Base-by-base conservation (phyloP, 2,888 invertebrate species). In the Coleophora flavipennella region DNA sequence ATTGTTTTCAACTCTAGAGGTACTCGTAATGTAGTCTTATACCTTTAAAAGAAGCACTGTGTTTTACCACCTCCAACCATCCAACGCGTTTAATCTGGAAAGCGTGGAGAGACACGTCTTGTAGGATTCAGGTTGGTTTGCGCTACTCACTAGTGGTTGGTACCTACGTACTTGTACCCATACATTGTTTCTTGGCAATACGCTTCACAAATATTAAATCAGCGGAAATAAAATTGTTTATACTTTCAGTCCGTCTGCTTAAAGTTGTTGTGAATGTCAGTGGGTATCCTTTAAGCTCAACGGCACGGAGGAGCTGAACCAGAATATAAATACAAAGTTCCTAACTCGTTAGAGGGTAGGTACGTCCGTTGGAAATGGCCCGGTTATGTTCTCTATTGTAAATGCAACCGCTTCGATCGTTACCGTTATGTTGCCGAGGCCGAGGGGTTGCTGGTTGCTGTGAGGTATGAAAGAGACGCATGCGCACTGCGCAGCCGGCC, bases 311-410 rank as follows among this genome's bases (percentile, higher is more conserved):
- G 10, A 13, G 11, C 25, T 13, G 29, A 13, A 20, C 20, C 20
- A 20, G 20, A 13, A 38, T 33, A 12, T 29, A 14, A 33, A 28
- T 27, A 25, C 40, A 33, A 40, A 40, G 13, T 13, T 20, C 20
- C 20, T 6, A 20, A 20, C 3, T 6, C 20, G 20, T 20, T 20
- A 20, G 6, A 6, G 20, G 20, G 6, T 20, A 20, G 20, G n/a
- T n/a, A 50, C 54, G 61, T 65, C 73, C 70, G 78, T 78, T 76
- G 64, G 52, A 51, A 63, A 62, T 62, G 59, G 69, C 57, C 67
- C 64, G 62, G 68, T 62, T 68, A 57, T 52, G 51, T 50, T 55
- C 55, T 61, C 61, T 53, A 46, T 53, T 53, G 48, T 59, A 53
- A 42, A 56, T 67, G 63, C 63, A 67, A 61, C 54, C 59, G 51